Base-by-base conservation (phyloP, 2,113 vertebrate species). In the Ictidomys tridecemlineatus region DNA sequence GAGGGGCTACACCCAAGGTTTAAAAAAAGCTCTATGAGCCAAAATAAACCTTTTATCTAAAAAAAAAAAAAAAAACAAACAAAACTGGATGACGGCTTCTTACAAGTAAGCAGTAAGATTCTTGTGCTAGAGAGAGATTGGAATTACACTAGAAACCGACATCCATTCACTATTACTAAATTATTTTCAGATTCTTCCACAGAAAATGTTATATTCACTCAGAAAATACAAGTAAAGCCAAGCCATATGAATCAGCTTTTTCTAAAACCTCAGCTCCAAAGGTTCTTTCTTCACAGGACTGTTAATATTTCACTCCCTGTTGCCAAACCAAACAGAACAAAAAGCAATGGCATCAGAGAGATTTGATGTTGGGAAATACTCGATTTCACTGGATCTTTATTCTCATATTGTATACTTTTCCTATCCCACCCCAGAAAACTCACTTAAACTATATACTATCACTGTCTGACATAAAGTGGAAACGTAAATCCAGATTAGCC, bases 301-400 rank as follows among this genome's bases (percentile, higher is more conserved):
- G 79, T 34, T 96, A 97, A 74, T 76, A 51, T 69, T 96, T 97
- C 65, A 73, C 76, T 65, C 69, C 37, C 56, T 56, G 63, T 70
- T 93, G 95, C 86, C 73, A 96, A 97, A 88, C 74, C 93, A 91
- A 93, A n/a, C 37, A 95, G 70, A 85, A 76, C 53, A 87, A 58
- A 58, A 58, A 22, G 80, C 76, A 91, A n/a, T 79, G 56, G 24
- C 30, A 85, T 83, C 89, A 96, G 89, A 94, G 93, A 93, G 48
- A 74, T 67, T 56, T 61, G 4, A 48, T 72, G 42, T 91, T 83
- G 42, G 65, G 87, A 97, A 97, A 91, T 79, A 84, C 51, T 91
- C 89, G 82, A 53, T 83, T 91, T 95, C 63, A 85, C 51, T 92
- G 61, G 65, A 56, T n/a, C 26, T 96, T 65, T 88, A 65, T 58